Base-by-base conservation (phyloP, 2,797 vertebrate genomes). In the Eidolon dupreanum region DNA sequence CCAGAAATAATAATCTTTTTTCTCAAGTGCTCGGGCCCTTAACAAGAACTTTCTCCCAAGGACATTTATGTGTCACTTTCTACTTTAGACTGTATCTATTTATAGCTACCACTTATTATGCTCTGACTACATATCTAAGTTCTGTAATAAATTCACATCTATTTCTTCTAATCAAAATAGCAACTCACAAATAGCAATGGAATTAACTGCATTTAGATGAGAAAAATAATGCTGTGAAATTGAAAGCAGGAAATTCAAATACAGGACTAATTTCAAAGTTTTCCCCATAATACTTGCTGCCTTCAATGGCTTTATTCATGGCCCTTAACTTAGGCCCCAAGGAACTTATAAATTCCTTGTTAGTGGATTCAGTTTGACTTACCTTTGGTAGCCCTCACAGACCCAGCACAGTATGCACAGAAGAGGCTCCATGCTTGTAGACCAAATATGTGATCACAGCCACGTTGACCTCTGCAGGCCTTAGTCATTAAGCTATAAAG, bases 241-340 rank as follows among this genome's bases (percentile, higher is more conserved):
- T 31, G 26, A 82, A 74, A 96, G n/a, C 74, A 79, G 70, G 31
- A 94, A 94, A 95, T 74, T 93, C 22, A 91, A 89, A 89, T 6
- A 77, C 17, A 77, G 68, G 41, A 36, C 46, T 81, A 57, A 91
- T 77, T 79, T 55, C 78, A 91, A 61, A 88, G 66, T 19, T 51
- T 90, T 77, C n/a, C 20, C 22, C 28, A n/a, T 8, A n/a, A 57
- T 75, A 20, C 24, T 46, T 46, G n/a, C 17, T 51, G 61, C 43
- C 84, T 71, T 43, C 24, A 68, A 26, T 22, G 17, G 33, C n/a
- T 95, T 90, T 53, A 55, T 28, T 73, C 38, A 57, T 33, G 43
- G 17, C 10, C 61, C 6, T 33, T 57, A 59, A 77, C 15, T 85
- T 53, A 77, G 2, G 17, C 41, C 19, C 43, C 11, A 59, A 2